Base-by-base conservation (phyloP, 2,888 invertebrate species). In the Kryphioiulus occultus region DNA sequence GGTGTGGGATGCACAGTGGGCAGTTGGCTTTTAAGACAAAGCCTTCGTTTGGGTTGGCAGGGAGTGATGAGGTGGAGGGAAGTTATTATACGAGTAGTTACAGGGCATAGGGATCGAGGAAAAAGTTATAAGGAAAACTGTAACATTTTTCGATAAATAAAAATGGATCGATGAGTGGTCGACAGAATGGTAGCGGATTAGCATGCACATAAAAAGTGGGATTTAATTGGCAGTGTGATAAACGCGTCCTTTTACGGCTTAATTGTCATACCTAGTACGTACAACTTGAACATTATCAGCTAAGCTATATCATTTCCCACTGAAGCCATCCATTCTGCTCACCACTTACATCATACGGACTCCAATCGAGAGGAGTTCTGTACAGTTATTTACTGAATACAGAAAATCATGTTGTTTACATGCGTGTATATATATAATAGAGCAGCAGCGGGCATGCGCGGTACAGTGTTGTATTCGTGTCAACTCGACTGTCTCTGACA, bases 1-100 rank as follows among this genome's bases (percentile, higher is more conserved):
- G 30, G 86, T 42, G 85, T 85, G 85, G 85, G 85, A 85, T 85
- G 85, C 85, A 85, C 85, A 85, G n/a, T 39, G 85, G 85, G 85
- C 85, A 85, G 44, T 85, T 15, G 44, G 85, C 85, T 85, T 78
- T 78, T 44, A 10, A 17, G n/a, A 4, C 39, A 26, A 85, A 39
- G 42, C 39, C 85, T 19, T 26, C n/a, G 85, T 42, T 85, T 39
- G 39, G 85, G 39, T 85, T 85, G 85, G 85, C 42, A 85, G 85
- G 85, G 85, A 35, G 85, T 42, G 42, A 85, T 42, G 42, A 44
- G 39, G 85, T 39, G 39, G 15, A 22, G 85, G 85, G n/a, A 5
- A n/a, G 19, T 35, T 39, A 32, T 35, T 35, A 84, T 26, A 85
- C 85, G 85, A 44, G 85, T 39, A 39, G 32, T 78, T 26, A 30